A percentile compares a stretch with the other conserved stretches of the same genome.
phyloP scores from a whole-genome alignment of 2,888 invertebrate genomes.

The Andrena marginata region DNA sequence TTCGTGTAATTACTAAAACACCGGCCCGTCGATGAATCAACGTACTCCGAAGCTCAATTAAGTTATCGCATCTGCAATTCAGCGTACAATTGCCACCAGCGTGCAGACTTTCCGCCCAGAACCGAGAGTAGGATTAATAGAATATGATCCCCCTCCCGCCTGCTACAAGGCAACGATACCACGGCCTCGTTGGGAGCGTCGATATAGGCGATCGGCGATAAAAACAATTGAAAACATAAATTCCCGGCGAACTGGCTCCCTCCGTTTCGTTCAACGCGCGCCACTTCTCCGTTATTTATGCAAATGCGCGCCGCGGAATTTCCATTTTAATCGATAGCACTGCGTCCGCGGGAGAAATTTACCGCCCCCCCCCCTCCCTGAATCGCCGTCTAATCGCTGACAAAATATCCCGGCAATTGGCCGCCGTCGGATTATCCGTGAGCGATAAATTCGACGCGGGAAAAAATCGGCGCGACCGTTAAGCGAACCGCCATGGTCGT shows the following conservation, averaged over 20 bases:
- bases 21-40: not conserved
- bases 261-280: constrained; percentile 56
- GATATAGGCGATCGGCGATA: constrained; percentile 15
- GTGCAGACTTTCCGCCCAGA: not conserved
- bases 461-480: constrained; percentile 42
- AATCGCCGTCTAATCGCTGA: constrained; percentile 60
- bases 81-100: constrained; percentile 16
- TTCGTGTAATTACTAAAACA: constrained; percentile 6
- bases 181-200: not conserved
- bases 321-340: constrained; percentile 58
- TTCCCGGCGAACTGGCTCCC: constrained; percentile 24
- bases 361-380: constrained; percentile 13
- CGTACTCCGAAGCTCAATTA: constrained; percentile 30
- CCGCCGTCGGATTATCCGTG: constrained; percentile 59
- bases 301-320: constrained; percentile 49
- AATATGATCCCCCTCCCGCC: not conserved
- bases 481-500: constrained; percentile 17
- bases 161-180: constrained; percentile 23
- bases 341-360: constrained; percentile 50
- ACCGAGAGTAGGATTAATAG: constrained; percentile 12
- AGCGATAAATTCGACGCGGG: constrained; percentile 53
- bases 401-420: constrained; percentile 63
- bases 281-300: constrained; percentile 61
- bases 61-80: constrained; percentile 42
- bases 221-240: constrained; percentile 59